Evolutionary conservation across 2,113 vertebrate genomes (phyloP), one percentile per base, ranked within the genome.

Genomic region (Dicrurus megarhynchus): DNA sequence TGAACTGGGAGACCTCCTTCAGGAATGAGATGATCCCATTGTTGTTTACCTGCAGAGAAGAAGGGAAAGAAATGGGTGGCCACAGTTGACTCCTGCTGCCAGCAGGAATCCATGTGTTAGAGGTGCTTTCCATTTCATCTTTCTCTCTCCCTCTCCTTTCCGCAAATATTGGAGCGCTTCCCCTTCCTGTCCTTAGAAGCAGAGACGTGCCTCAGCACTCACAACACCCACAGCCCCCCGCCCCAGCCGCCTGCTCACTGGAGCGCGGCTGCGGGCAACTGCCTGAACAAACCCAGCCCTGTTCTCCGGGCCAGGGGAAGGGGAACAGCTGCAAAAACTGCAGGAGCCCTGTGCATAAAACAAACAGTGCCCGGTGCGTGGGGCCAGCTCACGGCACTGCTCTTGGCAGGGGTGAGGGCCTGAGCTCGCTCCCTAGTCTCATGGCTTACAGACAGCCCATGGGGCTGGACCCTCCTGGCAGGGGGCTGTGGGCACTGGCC

Each of bases 11-110:
- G 22, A 99, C 99, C 89, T 99, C 99, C 85, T 98, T 99, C 95
- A 99, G 98, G 97, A 99, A 99, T 46, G 99, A 99, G 84, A 99
- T 98, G 63, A 99, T 98, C 47, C 99, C 99, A 1, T 99, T 99
- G 97, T 99, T 99, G 98, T 99, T 99, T 41, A 99, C 99, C 99
- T 99, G 96, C 3, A 2, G 68, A 64, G 52, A 69, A 60, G 47
- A 52, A 77, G 33, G 33, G 42, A 75, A 68, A 77, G 64, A 87
- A 89, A 95, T 0, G 8, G 47, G 77, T 10, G 7, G 81, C 39
- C 77, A 44, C 6, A 0, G 60, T 1, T 78, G 81, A 74, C 24
- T 84, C n/a, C 81, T 33, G 53, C 64, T 6, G 13, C 59, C 41
- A 6, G 37, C n/a, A 35, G 60, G 64, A 71, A 60, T 53, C 41